Evolutionary conservation across 1,140 invertebrate species (phyloP).

Genomic region (Euglossa dilemma): DNA sequence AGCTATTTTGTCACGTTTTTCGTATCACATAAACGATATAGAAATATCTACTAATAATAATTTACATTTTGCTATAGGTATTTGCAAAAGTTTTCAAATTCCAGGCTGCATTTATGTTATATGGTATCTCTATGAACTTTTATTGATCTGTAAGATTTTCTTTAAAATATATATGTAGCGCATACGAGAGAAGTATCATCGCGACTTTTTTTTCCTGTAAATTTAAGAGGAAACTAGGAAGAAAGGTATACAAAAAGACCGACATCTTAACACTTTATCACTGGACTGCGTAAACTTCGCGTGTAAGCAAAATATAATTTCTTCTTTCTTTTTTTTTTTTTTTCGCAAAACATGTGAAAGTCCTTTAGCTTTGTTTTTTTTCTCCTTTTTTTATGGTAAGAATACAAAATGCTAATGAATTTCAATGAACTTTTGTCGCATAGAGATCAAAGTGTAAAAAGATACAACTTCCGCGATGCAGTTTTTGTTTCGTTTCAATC

Average conservation of each 20-base stretch:
- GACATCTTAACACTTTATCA: constrained; percentile 9
- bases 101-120: not conserved
- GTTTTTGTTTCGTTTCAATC: not conserved
- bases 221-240: not conserved
- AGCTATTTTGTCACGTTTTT: constrained; percentile 19
- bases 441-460: constrained; percentile 25
- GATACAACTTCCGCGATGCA: constrained; percentile 1
- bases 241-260: constrained; percentile 7
- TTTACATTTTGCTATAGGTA: constrained; percentile 28
- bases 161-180: constrained; percentile 17
- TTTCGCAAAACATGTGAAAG: not conserved
- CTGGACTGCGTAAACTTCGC: constrained; percentile 4
- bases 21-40: constrained; percentile 32
- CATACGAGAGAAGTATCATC: not conserved
- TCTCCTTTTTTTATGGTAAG: not conserved
- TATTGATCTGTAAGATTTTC: not conserved
- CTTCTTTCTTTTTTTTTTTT: not conserved
- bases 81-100: constrained; percentile 22
- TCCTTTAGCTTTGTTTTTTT: not conserved
- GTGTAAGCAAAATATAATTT: constrained; percentile 42
- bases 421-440: constrained; percentile 3
- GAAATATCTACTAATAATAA: constrained; percentile 19
- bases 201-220: not conserved
- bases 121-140: not conserved
- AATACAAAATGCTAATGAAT: constrained; percentile 28